These are phyloP conservation scores for Prietella phreatophila DNA, from an alignment of 2,113 vertebrate species.

Conservation along the genomic window DNA sequence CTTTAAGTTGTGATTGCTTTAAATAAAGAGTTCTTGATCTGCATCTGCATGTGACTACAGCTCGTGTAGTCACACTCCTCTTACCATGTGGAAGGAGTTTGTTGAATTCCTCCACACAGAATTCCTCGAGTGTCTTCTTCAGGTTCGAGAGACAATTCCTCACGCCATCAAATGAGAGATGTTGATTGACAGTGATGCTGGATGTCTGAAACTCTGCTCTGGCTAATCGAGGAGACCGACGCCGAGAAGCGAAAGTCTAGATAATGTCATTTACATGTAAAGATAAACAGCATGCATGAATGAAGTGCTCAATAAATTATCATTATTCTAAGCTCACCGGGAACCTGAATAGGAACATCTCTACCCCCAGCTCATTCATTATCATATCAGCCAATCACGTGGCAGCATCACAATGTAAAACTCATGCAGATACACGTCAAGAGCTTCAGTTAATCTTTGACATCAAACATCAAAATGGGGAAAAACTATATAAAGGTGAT, in stretches of 20 bases:
- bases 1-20: too few relatives aligned
- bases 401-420: background rate
- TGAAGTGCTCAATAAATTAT: background rate
- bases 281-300: background rate
- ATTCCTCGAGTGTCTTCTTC: background rate
- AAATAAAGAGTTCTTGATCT: too few relatives aligned
- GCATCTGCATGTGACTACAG: too few relatives aligned
- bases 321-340: too few relatives aligned
- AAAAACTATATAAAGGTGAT: too few relatives aligned
- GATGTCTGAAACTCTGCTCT: background rate
- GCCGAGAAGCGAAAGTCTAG: background rate
- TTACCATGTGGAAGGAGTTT: background rate
- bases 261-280: background rate
- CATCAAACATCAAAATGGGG: background rate
- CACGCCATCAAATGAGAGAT: background rate
- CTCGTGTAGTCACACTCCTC: too few relatives aligned
- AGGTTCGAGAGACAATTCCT: background rate
- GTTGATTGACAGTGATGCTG: background rate
- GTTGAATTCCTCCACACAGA: background rate
- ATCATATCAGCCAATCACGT: too few relatives aligned
- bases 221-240: background rate
- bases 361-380: too few relatives aligned
- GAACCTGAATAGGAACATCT: too few relatives aligned
- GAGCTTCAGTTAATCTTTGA: background rate
- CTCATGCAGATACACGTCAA: too few relatives aligned